Evolutionary conservation across 2,888 invertebrate species (phyloP).

Genomic region (Rugalucina vietnamica): DNA sequence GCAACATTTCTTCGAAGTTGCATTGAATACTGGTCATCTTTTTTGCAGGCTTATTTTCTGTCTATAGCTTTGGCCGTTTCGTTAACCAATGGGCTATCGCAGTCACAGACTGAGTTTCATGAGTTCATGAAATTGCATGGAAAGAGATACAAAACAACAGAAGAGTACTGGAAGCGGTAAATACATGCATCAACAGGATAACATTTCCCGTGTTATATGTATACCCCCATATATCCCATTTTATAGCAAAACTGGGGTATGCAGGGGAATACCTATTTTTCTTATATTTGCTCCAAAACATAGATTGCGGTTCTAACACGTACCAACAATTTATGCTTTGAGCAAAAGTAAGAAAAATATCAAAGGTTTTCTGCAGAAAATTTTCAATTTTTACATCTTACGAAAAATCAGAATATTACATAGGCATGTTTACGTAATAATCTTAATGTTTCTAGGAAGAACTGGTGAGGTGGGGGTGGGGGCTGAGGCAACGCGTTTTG

Average conservation of each 20-base stretch:
- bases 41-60: background rate
- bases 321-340: background rate
- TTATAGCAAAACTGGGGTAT: background rate
- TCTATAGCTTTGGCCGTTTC: background rate
- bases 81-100: background rate
- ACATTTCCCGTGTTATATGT: background rate
- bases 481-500: background rate
- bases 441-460: too few species aligned
- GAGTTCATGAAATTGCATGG: slow-evolving; percentile 1
- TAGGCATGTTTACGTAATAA: too few species aligned
- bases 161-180: slow-evolving; percentile 2
- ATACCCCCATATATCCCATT: background rate
- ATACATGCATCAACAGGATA: background rate
- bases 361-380: background rate
- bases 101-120: background rate
- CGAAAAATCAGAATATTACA: too few species aligned
- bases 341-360: background rate
- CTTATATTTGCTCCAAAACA: background rate
- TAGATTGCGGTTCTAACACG: background rate
- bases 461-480: background rate
- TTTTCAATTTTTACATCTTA: too few species aligned
- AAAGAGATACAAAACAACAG: slow-evolving; percentile 3
- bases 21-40: too few species aligned
- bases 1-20: too few species aligned
- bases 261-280: background rate